These are phyloP conservation scores for Anhinga rufa DNA, from an alignment of 2,113 vertebrate genomes.

Conservation along the genomic window DNA sequence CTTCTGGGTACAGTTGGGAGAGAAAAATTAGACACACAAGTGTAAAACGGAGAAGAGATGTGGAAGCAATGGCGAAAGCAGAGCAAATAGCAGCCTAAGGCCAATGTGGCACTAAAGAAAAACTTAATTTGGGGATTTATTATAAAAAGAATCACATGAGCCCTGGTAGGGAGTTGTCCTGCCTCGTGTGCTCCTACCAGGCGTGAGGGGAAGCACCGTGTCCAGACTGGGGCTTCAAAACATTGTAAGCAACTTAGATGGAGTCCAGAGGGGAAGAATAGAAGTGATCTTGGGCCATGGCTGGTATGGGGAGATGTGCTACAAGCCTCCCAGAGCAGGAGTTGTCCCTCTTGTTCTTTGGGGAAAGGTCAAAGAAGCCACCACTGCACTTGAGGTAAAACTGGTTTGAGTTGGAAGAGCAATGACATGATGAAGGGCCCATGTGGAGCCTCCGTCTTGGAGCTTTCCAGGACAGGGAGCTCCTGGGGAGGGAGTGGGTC, in stretches of 20 bases:
- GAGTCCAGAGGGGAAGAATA: background rate
- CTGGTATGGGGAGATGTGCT: background rate
- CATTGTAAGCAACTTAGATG: background rate
- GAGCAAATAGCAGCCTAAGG: background rate
- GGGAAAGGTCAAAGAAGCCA: background rate
- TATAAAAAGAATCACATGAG: background rate
- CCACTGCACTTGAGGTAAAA: background rate
- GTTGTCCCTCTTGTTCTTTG: background rate
- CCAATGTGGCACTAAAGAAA: background rate
- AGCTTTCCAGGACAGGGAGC: background rate
- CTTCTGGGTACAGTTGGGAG: background rate
- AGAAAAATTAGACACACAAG: background rate
- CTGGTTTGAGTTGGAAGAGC: background rate
- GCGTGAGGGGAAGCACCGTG: background rate
- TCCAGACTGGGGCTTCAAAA: background rate
- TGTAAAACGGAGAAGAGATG: background rate
- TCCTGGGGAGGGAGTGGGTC: background rate
- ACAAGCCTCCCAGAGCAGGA: fast-evolving
- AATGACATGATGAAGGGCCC: background rate
- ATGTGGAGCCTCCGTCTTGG: fast-evolving
- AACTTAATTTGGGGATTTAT: background rate
- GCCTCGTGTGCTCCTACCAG: background rate
- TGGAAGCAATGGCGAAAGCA: background rate
- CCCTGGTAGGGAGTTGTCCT: background rate
- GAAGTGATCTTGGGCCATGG: background rate